These are phyloP conservation scores for Bombycilla garrulus DNA, from an alignment of 2,113 vertebrate species.

Conservation along the genomic window DNA sequence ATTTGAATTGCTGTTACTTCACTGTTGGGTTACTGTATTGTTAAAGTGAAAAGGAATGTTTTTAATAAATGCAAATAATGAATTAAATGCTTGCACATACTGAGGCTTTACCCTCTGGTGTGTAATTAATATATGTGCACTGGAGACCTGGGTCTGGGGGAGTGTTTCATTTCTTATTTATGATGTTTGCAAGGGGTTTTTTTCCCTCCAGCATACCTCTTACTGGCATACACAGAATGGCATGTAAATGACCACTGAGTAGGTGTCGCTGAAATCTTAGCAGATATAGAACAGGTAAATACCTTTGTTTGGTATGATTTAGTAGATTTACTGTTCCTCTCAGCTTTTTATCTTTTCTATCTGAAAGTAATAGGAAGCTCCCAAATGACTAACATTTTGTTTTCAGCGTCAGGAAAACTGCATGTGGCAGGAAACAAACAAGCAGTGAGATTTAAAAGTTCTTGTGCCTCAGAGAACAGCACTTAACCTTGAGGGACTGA, in stretches of 20 bases:
- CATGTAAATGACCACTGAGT: conserved; percentile 52
- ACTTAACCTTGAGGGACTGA: neutral
- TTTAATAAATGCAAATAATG: conserved; percentile 70
- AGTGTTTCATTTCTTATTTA: conserved; percentile 74
- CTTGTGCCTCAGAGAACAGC: neutral
- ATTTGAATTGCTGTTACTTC: conserved; percentile 57
- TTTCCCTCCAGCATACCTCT: conserved; percentile 9
- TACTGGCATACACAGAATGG: neutral
- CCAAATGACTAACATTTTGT: conserved; percentile 45
- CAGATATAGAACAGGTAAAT: conserved; percentile 58
- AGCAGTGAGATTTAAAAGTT: conserved; percentile 1
- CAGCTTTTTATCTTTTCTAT: conserved; percentile 49
- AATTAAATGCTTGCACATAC: conserved; percentile 53
- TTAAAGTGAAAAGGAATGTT: conserved; percentile 71
- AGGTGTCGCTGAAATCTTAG: conserved; percentile 60
- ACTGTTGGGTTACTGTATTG: conserved; percentile 54
- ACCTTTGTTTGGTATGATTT: neutral
- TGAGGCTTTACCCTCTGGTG: conserved; percentile 51
- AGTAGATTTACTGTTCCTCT: conserved; percentile 14
- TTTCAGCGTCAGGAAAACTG: conserved; percentile 21
- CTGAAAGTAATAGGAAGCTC: conserved; percentile 33
- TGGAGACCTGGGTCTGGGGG: conserved; percentile 50
- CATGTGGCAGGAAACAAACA: conserved; percentile 33
- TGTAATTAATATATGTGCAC: conserved; percentile 49
- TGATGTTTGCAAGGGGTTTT: neutral